Conservation (phyloP, 2,797 vertebrate species). For the Arremon brunneinucha region DNA sequence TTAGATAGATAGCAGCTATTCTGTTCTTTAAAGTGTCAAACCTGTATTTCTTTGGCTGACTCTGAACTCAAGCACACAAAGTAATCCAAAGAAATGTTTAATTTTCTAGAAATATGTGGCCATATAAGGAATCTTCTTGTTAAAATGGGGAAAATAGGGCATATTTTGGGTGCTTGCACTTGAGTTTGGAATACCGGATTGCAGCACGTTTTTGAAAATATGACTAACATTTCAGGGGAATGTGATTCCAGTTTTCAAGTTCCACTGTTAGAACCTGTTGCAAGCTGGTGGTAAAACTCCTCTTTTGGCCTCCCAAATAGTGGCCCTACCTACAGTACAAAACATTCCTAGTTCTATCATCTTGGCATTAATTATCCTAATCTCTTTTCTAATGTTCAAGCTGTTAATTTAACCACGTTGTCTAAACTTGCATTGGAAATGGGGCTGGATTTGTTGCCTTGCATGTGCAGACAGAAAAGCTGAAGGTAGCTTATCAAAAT, state of each 20-base stretch:
- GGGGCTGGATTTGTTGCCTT: constrained; percentile 70
- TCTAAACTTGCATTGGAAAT: constrained; percentile 76
- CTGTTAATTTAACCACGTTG: constrained; percentile 73
- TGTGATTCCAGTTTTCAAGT: constrained; percentile 6
- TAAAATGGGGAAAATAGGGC: neutral
- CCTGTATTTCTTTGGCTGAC: neutral
- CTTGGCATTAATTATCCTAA: constrained; percentile 78
- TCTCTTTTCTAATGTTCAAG: constrained; percentile 75
- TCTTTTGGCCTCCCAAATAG: constrained; percentile 74
- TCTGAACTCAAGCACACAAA: neutral
- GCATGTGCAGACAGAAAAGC: constrained; percentile 72
- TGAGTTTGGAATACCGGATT: neutral
- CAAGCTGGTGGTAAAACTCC: constrained; percentile 67
- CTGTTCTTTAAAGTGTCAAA: neutral
- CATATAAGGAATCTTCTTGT: neutral
- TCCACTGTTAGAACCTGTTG: constrained; percentile 67
- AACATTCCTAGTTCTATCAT: constrained; percentile 74
- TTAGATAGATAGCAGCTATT: neutral
- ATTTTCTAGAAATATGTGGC: neutral
- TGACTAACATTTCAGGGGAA: constrained; percentile 10
- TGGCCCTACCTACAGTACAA: constrained; percentile 72
- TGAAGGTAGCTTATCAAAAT: constrained; percentile 68
- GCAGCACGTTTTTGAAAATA: neutral
- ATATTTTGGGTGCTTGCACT: neutral
- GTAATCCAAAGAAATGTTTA: neutral